Conservation (phyloP, 1,140 invertebrate genomes). For the Drosophila lacteicornis region DNA sequence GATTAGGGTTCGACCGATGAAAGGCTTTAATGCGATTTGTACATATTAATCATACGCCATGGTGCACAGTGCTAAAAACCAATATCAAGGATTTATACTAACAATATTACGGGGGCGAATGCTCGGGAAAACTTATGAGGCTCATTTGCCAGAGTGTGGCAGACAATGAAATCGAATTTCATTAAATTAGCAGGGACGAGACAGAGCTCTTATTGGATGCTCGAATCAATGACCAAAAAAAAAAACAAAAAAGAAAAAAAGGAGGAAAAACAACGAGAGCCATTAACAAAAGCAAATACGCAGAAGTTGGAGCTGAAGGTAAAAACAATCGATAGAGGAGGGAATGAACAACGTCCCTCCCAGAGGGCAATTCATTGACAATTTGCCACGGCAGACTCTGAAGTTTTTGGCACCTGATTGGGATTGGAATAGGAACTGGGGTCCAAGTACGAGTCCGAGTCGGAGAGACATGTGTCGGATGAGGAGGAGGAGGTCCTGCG, state of each 20-base stretch:
- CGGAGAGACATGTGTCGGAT: slow-evolving; percentile 36
- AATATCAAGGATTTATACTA: slow-evolving; percentile 57
- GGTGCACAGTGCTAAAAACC: slow-evolving; percentile 54
- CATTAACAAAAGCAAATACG: slow-evolving; percentile 48
- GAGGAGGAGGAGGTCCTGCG: slow-evolving; percentile 27
- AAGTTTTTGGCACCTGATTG: slow-evolving; percentile 60
- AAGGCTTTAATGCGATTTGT: slow-evolving; percentile 74
- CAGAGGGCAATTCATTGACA: slow-evolving; percentile 67
- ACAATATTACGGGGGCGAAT: slow-evolving; percentile 27
- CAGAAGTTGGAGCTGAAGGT: slow-evolving; percentile 30
- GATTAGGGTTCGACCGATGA: slow-evolving; percentile 10
- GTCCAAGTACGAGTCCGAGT: background rate
- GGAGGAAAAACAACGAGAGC: slow-evolving; percentile 25
- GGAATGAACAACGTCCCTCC: slow-evolving; percentile 16
- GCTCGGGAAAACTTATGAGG: slow-evolving; percentile 38
- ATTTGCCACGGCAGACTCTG: slow-evolving; percentile 41
- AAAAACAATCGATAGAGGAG: slow-evolving; percentile 61
- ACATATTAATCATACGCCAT: slow-evolving; percentile 77
- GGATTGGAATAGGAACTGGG: background rate
- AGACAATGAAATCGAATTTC: slow-evolving; percentile 64
- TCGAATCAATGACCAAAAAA: slow-evolving; percentile 68
- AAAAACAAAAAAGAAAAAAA: slow-evolving; percentile 4
- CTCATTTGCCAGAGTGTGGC: slow-evolving; percentile 59
- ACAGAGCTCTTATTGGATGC: slow-evolving; percentile 37
- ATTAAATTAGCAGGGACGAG: slow-evolving; percentile 46